Evolutionary conservation across 2,888 invertebrate genomes (phyloP), one percentile per base, ranked within the genome.

Genomic region (Pecten maximus): DNA sequence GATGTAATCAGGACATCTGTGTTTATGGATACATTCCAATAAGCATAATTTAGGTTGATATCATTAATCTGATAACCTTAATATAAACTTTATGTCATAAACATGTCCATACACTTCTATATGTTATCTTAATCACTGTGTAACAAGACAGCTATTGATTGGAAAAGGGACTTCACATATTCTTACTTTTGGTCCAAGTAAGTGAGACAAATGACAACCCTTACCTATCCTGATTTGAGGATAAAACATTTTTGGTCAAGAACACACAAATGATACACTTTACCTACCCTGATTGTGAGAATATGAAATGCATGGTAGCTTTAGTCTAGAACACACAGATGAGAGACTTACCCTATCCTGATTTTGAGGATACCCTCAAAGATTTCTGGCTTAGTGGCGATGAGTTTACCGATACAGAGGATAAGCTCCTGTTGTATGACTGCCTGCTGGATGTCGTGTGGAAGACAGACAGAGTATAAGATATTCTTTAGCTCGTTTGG

Each of bases 391-490:
- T 98, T 98, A 1, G 99, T 99, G 87, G 98, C 98, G 96, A 99
- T 99, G 88, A 99, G 97, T 60, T 99, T 98, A 0, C 99, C 99
- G 96, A 99, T 98, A 97, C 99, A 99, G 6, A 99, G 97, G 39
- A 99, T 98, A 92, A 99, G 98, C 97, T 99, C 99, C 97, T 99
- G 98, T 96, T 99, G 99, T 89, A 99, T 97, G 0, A 99, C 99
- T 1, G 99, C 98, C 93, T 98, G 98, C 91, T 99, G 98, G 40
- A 99, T 98, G 97, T 99, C 98, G 95, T 98, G 98, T 0, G 96
- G 96, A 91, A 94, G 93, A 92, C 96, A 98, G 92, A 95, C 96
- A 89, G 95, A 95, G 97, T 99, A 99, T 97, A 99, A 98, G 12
- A 99, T 98, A 40, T 98, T 98, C 95, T 99, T 98, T 90, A 99